Evolutionary conservation across 1,140 invertebrate species (phyloP), one percentile per base, ranked within the genome.

Genomic region (Orussus abietinus): DNA sequence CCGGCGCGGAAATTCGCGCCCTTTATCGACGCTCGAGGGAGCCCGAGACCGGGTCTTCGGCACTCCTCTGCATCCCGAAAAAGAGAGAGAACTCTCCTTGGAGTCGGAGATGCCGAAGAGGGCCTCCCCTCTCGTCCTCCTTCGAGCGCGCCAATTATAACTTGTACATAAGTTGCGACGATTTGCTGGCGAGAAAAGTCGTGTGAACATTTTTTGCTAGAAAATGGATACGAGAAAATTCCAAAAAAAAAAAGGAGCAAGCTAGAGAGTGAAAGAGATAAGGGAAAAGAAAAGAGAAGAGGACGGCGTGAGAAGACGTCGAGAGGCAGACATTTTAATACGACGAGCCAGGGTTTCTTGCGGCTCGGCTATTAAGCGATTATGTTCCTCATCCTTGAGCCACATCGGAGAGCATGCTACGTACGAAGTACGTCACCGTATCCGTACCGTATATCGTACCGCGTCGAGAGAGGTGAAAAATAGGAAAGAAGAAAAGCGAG

Each of bases 121-220:
- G n/a, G n/a, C n/a, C n/a, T n/a, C n/a, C n/a, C n/a, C n/a, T n/a
- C n/a, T n/a, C n/a, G n/a, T n/a, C n/a, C n/a, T n/a, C n/a, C n/a
- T n/a, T 50, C 41, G 28, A 50, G 32, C 39, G 42, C 43, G 45
- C 40, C 33, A 42, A 34, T 53, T 45, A 51, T 38, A 51, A 42
- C 46, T 20, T 47, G 47, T 57, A 57, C 12, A 52, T 53, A 51
- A 53, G 46, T 56, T 43, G 29, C 30, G 29, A 51, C 15, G 12
- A 10, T 28, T 28, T 42, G 26, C 33, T 38, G 11, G 43, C 45
- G 19, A 33, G 18, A 22, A 47, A 32, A 39, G 45, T 38, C 26
- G 20, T 12, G 30, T n/a, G 12, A 14, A 35, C 15, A 35, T 42
- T 45, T 46, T 30, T 41, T 46, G 42, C 10, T 21, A 25, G 28